Evolutionary conservation across 2,113 vertebrate species (phyloP).

Genomic region (Phylloscopus trochilus): DNA sequence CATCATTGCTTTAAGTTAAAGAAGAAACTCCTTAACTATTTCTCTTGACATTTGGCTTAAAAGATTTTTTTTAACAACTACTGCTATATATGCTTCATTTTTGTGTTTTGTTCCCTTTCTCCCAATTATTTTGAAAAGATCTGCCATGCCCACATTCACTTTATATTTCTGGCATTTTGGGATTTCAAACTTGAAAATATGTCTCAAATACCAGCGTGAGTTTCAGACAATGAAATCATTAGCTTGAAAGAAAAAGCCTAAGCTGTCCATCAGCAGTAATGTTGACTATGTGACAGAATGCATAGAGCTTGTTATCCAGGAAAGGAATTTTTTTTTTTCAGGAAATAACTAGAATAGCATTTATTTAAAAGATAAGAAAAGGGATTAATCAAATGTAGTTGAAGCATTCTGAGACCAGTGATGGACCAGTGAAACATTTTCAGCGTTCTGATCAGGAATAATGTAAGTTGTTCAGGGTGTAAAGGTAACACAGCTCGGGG

Average conservation of each 20-base stretch:
- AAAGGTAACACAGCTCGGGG: background rate
- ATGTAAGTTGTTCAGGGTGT: background rate
- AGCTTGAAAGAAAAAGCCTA: background rate
- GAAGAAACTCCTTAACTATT: background rate
- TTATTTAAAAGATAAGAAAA: background rate
- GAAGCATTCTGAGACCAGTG: background rate
- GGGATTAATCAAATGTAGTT: background rate
- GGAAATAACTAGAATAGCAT: background rate
- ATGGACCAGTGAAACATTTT: background rate
- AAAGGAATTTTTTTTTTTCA: background rate
- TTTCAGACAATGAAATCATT: slow-evolving; percentile 30
- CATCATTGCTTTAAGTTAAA: background rate
- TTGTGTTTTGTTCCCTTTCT: background rate
- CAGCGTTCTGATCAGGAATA: background rate
- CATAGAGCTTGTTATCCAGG: background rate
- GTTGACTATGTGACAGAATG: background rate
- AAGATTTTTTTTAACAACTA: background rate
- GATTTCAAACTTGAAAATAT: background rate
- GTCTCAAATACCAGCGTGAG: background rate
- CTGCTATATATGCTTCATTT: background rate
- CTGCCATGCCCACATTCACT: background rate
- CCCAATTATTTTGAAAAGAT: slow-evolving; percentile 27
- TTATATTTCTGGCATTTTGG: background rate
- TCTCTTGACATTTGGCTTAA: background rate
- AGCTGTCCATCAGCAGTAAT: background rate